Evolutionary conservation across 2,888 invertebrate genomes (phyloP), one percentile per base, ranked within the genome.

Genomic region (Bruchidius siliquastri): DNA sequence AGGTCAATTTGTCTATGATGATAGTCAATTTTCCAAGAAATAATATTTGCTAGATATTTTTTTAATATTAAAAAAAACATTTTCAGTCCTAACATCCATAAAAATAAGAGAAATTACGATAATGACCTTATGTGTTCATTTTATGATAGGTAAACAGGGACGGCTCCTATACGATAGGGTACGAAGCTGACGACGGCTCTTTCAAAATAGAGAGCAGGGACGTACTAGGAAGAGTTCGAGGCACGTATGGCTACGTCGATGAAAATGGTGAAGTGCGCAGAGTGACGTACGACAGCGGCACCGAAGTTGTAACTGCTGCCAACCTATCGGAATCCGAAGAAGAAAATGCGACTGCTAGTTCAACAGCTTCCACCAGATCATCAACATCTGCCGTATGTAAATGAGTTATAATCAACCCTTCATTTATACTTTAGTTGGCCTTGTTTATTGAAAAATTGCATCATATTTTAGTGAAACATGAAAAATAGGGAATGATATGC

Each of bases 121-220:
- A n/a, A n/a, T 8, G 26, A 26, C 26, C 3, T 26, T 26, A 8
- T 26, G 8, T 8, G 26, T 26, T 26, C 8, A 8, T 2, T 26
- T 4, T 26, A 4, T 49, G 18, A 49, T 13, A 49, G 49, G 49
- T 94, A 1, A 95, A 95, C 84, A 92, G 93, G 72, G 95, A 95
- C 83, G 95, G 95, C 30, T 94, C 94, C 0, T 95, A 95, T 82
- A 94, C 94, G 0, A 93, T 93, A 77, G 95, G 95, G 0, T 95
- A 94, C 82, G 95, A 95, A 87, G 94, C 94, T 1, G 94, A 93
- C 71, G 95, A 95, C 84, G 95, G 95, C 2, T 93, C 94, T 0
- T 95, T 94, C 85, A 94, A 95, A 88, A 94, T 94, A 74, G 94
- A 94, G 87, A 94, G 93, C 81, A 88, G 94, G 76, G 94, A 94